These are phyloP conservation scores for Hiodon tergisus DNA, from an alignment of 2,113 vertebrate species.

Conservation along the genomic window DNA sequence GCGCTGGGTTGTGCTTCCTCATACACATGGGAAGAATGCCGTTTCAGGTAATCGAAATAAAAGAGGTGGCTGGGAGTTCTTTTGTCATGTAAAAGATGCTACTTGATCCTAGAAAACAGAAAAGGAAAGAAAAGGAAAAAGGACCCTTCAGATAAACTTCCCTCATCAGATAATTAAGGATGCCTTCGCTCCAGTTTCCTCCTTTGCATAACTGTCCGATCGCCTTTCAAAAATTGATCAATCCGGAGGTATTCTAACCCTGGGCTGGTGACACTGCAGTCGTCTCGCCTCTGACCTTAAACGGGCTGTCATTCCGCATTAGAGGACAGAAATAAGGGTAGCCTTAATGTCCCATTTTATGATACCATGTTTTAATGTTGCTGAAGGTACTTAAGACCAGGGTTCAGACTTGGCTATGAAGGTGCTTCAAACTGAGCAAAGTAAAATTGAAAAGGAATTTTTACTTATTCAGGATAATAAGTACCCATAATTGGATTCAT, in stretches of 20 bases:
- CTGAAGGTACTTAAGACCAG: too few relatives aligned
- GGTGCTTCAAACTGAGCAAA: too few relatives aligned
- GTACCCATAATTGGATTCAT: too few relatives aligned
- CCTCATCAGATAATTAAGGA: constrained; percentile 43
- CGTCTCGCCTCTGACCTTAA: background rate
- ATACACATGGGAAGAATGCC: constrained; percentile 6
- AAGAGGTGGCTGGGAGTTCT: constrained; percentile 30
- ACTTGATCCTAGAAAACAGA: constrained; percentile 36
- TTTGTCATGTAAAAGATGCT: constrained; percentile 47
- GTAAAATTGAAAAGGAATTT: too few relatives aligned
- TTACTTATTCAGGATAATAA: too few relatives aligned
- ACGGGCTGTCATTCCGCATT: background rate
- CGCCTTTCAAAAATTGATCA: constrained; percentile 48
- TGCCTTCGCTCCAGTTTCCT: constrained; percentile 44
- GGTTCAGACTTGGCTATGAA: too few relatives aligned
- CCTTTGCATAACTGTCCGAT: constrained; percentile 48
- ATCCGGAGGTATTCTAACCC: constrained; percentile 21
- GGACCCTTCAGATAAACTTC: constrained; percentile 49
- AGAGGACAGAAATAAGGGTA: too few relatives aligned
- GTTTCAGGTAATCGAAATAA: constrained; percentile 16
- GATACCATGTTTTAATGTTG: too few relatives aligned
- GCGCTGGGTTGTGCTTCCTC: background rate
- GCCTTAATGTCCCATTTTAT: too few relatives aligned
- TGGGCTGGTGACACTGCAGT: background rate
- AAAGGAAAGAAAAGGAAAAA: constrained; percentile 36